A percentile compares a stretch with the other conserved stretches of the same genome.
Conservation (phyloP, 2,113 vertebrate genomes). For the Psilopogon haemacephalus region DNA sequence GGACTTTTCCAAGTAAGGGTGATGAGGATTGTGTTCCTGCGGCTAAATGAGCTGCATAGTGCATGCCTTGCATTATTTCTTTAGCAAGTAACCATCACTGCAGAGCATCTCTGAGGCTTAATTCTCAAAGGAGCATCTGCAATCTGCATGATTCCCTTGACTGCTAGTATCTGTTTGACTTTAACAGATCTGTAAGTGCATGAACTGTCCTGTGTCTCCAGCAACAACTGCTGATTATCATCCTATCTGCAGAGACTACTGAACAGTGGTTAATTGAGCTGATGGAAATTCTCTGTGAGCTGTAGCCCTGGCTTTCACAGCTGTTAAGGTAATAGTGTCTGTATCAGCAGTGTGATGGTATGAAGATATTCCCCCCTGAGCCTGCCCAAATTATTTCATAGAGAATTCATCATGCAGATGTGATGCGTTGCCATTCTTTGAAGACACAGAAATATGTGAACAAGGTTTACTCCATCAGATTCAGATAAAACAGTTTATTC, state of each 20-base stretch:
- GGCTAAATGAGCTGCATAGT: neutral
- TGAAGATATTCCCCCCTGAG: neutral
- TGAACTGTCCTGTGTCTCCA: neutral
- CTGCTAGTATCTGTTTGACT: neutral
- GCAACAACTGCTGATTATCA: slow-evolving; percentile 4
- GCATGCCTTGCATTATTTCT: neutral
- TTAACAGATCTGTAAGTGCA: neutral
- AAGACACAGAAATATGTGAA: neutral
- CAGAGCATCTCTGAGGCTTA: neutral
- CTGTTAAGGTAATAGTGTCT: neutral
- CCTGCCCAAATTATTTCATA: neutral
- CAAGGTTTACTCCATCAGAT: neutral
- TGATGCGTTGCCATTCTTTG: neutral
- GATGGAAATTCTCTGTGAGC: slow-evolving; percentile 6
- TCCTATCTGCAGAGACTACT: neutral
- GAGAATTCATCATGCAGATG: neutral
- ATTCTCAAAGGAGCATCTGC: neutral
- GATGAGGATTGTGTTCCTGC: neutral
- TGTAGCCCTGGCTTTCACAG: neutral
- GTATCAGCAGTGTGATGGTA: neutral
- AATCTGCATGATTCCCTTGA: neutral
- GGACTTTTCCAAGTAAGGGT: neutral
- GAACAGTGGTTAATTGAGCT: neutral
- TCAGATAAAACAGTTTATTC: neutral
- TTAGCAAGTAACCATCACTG: neutral